Evolutionary conservation across 30 jellyfish, hydroid and myxozoan genomes (phyloP), one percentile per base, ranked within the genome.

Genomic region (Aurelia sp.): DNA sequence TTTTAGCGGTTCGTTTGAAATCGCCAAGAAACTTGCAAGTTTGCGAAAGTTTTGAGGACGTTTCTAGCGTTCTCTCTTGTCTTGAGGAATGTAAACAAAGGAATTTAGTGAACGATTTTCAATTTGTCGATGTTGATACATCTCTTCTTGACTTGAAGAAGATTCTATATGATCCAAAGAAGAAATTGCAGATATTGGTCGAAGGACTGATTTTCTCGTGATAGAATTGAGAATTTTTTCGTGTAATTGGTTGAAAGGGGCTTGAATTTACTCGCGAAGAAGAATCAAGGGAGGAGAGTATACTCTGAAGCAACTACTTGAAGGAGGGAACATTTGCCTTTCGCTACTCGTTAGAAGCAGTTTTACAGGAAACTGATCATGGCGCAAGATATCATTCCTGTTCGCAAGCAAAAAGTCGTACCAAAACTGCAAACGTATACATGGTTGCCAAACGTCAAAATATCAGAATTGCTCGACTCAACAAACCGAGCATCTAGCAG

Each of bases 381-480:
- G 79, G 59, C 80, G 17, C 73, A 66, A 16, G 44, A 41, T 11
- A 48, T 64, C 48, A 53, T 66, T 27, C 74, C 44, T 3, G 66
- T 33, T 16, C 81, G 63, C 27, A 70, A 16, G 4, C 79, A 33
- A 21, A 35, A 15, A 7, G 4, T 50, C 31, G 68, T 12, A 13
- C 44, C 55, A 13, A 82, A 70, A 44, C 44, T 77, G 23, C 92
- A 69, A 74, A 47, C 17, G 15, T 71, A 69, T 67, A 40, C 19
- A 59, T 82, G 85, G 92, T 17, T 31, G 66, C 58, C 92, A 71
- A 47, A 61, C 71, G 30, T 82, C 22, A 82, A 82, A 50, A 82
- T 82, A 52, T 82, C 92, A 6, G 85, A 82, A 19, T 52, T 82
- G 22, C 79, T 82, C 8, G 84, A 81, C 55, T 66, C 55, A 44